These are phyloP conservation scores for Nixonia krombeini DNA, from an alignment of 1,140 invertebrate genomes.

Conservation along the genomic window DNA sequence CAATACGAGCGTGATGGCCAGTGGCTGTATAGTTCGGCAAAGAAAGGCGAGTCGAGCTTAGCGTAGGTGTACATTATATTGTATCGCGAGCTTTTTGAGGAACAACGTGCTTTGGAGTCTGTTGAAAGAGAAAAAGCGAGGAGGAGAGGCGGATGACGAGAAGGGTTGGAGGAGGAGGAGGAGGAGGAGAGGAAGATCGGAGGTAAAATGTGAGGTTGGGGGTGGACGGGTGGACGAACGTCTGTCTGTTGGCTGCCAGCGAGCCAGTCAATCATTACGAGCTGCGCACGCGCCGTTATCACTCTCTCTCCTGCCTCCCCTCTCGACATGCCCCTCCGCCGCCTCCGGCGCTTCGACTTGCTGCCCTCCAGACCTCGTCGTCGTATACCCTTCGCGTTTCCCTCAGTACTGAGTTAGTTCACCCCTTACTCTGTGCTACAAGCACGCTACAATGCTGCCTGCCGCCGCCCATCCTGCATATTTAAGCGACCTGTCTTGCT, in stretches of 20 bases:
- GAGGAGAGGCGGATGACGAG: conserved; percentile 26
- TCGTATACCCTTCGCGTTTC: conserved; percentile 57
- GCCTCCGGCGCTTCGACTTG: conserved; percentile 10
- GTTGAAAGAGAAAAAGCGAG: conserved; percentile 35
- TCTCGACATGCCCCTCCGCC: conserved; percentile 28
- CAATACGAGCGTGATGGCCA: conserved; percentile 31
- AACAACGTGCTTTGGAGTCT: conserved; percentile 49
- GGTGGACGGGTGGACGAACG: conserved; percentile 61
- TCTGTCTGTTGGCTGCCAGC: conserved; percentile 73
- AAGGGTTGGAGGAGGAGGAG: conserved; percentile 27
- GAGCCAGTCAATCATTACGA: conserved; percentile 73
- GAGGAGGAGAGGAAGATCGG: conserved; percentile 30
- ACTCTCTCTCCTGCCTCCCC: conserved; percentile 44
- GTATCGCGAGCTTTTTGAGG: conserved; percentile 70
- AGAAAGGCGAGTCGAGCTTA: conserved; percentile 46
- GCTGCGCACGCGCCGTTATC: conserved; percentile 62
- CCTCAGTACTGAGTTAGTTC: conserved; percentile 60
- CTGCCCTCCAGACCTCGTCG: conserved; percentile 36
- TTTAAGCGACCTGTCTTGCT: conserved; percentile 71
- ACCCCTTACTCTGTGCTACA: conserved; percentile 65
- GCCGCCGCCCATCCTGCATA: conserved; percentile 71
- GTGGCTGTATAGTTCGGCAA: conserved; percentile 35
- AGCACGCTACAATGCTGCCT: conserved; percentile 65
- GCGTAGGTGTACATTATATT: conserved; percentile 54
- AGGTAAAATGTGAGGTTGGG: conserved; percentile 35